These are phyloP conservation scores for Cantharis rustica DNA, from an alignment of 2,888 invertebrate genomes.

Conservation along the genomic window DNA sequence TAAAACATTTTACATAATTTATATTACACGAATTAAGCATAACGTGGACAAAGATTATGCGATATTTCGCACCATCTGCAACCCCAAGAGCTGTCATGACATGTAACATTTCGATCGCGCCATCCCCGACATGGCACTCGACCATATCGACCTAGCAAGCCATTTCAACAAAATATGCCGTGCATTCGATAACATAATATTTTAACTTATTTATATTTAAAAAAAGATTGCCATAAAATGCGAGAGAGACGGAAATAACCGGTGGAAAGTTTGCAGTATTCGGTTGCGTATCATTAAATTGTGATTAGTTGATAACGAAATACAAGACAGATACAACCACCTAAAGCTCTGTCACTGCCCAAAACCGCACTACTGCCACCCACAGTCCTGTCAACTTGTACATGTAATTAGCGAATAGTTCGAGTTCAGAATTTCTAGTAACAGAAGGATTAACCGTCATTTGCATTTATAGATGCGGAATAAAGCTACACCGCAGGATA, in stretches of 20 bases:
- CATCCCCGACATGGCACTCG: constrained; percentile 31
- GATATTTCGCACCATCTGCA: constrained; percentile 19
- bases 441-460: constrained; percentile 17
- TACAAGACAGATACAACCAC: constrained; percentile 30
- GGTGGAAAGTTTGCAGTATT: not conserved
- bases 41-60: constrained; percentile 6
- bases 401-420: constrained; percentile 25
- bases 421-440: constrained; percentile 19
- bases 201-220: not conserved
- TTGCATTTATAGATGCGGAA: constrained; percentile 21
- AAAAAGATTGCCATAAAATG: constrained; percentile 7
- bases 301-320: constrained; percentile 36
- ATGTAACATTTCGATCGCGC: constrained; percentile 24
- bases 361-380: constrained; percentile 19
- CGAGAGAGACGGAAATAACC: not conserved
- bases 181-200: constrained; percentile 12
- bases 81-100: constrained; percentile 14
- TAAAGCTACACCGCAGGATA: constrained; percentile 14
- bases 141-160: constrained; percentile 27
- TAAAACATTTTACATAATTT: not conserved
- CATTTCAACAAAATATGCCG: constrained; percentile 12
- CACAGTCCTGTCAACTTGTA: constrained; percentile 25
- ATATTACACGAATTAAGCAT: not conserved
- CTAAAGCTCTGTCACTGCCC: constrained; percentile 22
- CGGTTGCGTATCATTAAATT: constrained; percentile 35